A percentile compares a stretch with the other conserved stretches of the same genome.
Evolutionary conservation across 2,113 vertebrate species (phyloP).

Genomic region (Morone chrysops): DNA sequence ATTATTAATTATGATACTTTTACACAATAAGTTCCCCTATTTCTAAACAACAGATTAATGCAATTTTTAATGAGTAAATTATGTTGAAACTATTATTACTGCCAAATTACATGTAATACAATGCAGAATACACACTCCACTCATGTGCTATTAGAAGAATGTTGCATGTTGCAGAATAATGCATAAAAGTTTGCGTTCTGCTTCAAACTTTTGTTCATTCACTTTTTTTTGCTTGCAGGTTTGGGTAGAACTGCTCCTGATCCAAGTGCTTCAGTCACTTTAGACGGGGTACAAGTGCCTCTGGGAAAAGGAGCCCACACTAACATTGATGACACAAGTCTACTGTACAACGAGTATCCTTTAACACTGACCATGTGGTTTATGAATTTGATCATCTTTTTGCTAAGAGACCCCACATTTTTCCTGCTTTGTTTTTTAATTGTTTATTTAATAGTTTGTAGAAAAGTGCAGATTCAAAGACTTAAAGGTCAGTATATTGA

Average conservation of each 20-base stretch:
- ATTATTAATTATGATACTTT: not conserved
- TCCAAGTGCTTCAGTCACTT: conserved; percentile 85
- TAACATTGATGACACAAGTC: conserved; percentile 93
- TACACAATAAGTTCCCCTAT: not conserved
- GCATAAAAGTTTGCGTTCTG: not conserved
- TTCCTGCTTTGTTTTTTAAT: not conserved
- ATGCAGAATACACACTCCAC: not conserved
- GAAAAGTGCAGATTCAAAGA: not conserved
- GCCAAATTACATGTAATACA: too few species aligned
- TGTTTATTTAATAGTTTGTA: not conserved
- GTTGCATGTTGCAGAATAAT: too few species aligned
- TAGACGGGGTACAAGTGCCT: conserved; percentile 93
- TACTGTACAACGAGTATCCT: conserved; percentile 99
- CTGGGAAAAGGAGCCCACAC: conserved; percentile 90
- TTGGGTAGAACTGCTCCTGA: conserved; percentile 96
- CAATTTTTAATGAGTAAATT: not conserved
- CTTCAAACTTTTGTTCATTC: not conserved
- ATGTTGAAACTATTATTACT: not conserved
- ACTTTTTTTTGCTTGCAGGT: conserved; percentile 79
- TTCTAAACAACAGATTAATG: not conserved
- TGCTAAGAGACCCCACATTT: not conserved
- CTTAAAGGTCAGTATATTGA: not conserved
- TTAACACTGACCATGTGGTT: conserved; percentile 53
- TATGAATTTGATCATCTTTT: not conserved
- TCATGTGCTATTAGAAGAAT: not conserved